phyloP scores from a whole-genome alignment of 2,113 vertebrate genomes.

The Peromyscus maniculatus region DNA sequence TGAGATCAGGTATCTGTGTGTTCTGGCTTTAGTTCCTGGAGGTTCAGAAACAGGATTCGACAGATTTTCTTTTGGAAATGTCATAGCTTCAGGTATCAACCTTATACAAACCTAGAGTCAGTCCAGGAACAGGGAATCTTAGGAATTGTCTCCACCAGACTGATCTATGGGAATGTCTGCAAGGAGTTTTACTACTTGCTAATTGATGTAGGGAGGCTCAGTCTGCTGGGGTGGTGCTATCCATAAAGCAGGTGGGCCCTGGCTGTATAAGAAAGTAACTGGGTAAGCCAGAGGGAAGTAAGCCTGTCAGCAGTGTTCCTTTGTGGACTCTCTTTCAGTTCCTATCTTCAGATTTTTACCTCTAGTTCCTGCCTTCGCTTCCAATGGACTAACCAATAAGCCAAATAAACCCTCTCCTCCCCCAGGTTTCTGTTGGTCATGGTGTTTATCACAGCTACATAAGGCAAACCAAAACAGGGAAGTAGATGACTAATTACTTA shows the following conservation, averaged over 20 bases:
- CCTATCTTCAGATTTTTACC: too few species aligned
- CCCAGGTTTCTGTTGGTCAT: not conserved
- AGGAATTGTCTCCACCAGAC: not conserved
- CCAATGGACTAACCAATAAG: not conserved
- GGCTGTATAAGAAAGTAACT: not conserved
- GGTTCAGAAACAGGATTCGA: not conserved
- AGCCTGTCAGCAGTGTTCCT: not conserved
- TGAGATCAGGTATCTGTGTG: not conserved
- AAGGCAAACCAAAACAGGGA: not conserved
- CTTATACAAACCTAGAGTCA: not conserved
- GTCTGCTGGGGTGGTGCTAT: not conserved
- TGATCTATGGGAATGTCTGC: not conserved
- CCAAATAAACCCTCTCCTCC: not conserved
- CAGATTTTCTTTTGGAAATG: not conserved
- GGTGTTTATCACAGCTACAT: not conserved
- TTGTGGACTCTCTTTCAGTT: not conserved
- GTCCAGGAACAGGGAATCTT: not conserved
- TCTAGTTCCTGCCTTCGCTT: not conserved
- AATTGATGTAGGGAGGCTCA: not conserved
- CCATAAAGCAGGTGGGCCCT: not conserved
- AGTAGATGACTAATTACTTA: conserved; percentile 27
- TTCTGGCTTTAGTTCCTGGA: conserved; percentile 28
- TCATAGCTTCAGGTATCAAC: not conserved
- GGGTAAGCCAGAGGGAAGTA: not conserved
- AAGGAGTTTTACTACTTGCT: not conserved